These are phyloP conservation scores for Sinocyclocheilus anophthalmus DNA, from an alignment of 2,113 vertebrate genomes.

Conservation along the genomic window DNA sequence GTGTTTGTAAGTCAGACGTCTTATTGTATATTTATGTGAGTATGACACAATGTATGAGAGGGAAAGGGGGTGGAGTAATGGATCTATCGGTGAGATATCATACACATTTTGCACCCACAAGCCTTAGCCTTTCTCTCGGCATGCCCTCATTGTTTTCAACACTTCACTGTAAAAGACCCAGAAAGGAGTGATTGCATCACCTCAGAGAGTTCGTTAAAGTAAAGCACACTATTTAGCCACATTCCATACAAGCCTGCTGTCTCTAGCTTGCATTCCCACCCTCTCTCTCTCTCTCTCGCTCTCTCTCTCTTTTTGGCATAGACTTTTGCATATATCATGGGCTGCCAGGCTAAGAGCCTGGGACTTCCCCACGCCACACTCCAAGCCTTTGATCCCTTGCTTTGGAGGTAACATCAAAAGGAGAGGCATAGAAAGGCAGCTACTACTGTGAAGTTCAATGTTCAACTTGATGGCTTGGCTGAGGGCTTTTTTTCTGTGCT, in stretches of 20 bases:
- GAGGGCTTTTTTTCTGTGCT: constrained; percentile 87
- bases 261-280: constrained; percentile 65
- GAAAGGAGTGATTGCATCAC: constrained; percentile 66
- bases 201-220: constrained; percentile 72
- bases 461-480: constrained; percentile 99
- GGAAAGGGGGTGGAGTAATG: background rate
- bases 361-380: constrained; percentile 99
- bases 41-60: constrained; percentile 58
- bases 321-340: constrained; percentile 99
- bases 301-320: constrained; percentile 81
- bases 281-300: constrained; percentile 52
- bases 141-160: constrained; percentile 37
- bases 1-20: constrained; percentile 67
- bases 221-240: constrained; percentile 72
- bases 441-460: constrained; percentile 99
- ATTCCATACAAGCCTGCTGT: constrained; percentile 73
- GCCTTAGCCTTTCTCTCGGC: background rate
- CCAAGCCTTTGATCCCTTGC: constrained; percentile 99
- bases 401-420: constrained; percentile 99
- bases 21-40: constrained; percentile 68
- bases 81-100: background rate
- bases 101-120: background rate
- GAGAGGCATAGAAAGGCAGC: constrained; percentile 98
- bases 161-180: constrained; percentile 50
- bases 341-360: constrained; percentile 98